Percentiles rank a stretch among this genome's conserved stretches.
These are phyloP conservation scores for Paelopatides confundens DNA, from an alignment of 53 echinoderm and acorn worm genomes.

Conservation along the genomic window DNA sequence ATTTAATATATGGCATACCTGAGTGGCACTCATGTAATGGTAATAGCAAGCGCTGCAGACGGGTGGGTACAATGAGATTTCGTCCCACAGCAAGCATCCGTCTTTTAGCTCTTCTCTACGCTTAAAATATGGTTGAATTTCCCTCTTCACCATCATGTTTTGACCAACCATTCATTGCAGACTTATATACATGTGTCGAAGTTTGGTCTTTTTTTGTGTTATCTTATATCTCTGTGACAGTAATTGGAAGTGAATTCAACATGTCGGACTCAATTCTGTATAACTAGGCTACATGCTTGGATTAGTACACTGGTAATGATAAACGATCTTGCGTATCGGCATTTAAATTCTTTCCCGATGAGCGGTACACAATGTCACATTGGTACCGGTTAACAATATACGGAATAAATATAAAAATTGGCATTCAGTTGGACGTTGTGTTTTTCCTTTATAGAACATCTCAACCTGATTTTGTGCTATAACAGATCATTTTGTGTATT, in stretches of 20 bases:
- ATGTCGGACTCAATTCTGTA: no score
- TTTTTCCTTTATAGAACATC: conserved; percentile 24
- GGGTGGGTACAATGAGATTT: neutral
- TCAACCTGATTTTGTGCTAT: conserved; percentile 10
- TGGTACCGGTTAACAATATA: conserved; percentile 2
- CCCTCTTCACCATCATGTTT: neutral
- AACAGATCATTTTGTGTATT: conserved; percentile 57
- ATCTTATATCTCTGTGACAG: no score
- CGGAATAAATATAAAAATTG: no score
- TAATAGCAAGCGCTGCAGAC: conserved; percentile 19
- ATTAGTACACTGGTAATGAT: no score
- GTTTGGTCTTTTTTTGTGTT: neutral
- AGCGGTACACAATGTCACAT: conserved; percentile 26
- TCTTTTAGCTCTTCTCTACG: conserved; percentile 20
- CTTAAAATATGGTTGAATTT: conserved; percentile 12
- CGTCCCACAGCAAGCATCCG: conserved; percentile 34
- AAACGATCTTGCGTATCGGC: conserved; percentile 34
- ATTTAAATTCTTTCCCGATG: conserved; percentile 7
- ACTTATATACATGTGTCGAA: no score
- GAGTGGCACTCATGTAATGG: conserved; percentile 24
- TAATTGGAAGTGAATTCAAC: neutral
- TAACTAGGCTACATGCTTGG: neutral
- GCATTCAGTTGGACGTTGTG: conserved; percentile 33
- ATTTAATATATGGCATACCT: conserved; percentile 19
- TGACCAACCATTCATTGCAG: neutral